Conservation (phyloP, 30 jellyfish, hydroid and myxozoan species). For the Nemopilema nomurai region DNA sequence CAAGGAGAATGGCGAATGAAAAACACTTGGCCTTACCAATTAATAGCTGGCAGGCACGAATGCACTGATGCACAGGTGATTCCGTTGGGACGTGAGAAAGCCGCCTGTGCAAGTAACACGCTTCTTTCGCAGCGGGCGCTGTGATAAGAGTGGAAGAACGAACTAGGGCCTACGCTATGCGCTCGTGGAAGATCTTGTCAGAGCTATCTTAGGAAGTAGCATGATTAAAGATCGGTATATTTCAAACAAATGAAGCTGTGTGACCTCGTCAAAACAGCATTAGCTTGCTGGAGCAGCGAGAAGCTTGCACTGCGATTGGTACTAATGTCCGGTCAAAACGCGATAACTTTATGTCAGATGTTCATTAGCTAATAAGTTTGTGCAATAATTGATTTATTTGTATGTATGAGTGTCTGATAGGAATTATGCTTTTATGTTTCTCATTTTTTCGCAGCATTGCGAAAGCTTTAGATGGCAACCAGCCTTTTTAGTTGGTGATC, state of each 20-base stretch:
- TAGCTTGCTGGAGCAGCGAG: not conserved
- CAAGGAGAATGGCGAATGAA: not conserved
- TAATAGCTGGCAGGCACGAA: not conserved
- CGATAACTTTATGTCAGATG: too few species aligned
- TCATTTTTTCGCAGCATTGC: too few species aligned
- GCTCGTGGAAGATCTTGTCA: not conserved
- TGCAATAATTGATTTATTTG: too few species aligned
- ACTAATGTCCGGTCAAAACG: not conserved
- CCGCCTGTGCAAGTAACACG: not conserved
- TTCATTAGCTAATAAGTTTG: too few species aligned
- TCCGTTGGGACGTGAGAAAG: constrained; percentile 7
- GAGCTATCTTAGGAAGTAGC: not conserved
- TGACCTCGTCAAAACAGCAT: not conserved
- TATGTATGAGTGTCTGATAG: too few species aligned
- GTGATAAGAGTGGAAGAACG: not conserved
- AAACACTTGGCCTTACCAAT: constrained; percentile 12
- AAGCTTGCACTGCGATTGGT: too few species aligned
- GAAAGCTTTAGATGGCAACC: too few species aligned
- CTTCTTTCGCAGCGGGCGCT: not conserved
- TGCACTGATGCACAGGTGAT: not conserved
- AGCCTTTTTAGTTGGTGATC: too few species aligned
- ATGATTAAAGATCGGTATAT: not conserved
- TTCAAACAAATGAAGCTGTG: not conserved
- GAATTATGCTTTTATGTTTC: too few species aligned
- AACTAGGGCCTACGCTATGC: not conserved